Base-by-base conservation (phyloP, 2,888 invertebrate species). In the Leucoma salicis region DNA sequence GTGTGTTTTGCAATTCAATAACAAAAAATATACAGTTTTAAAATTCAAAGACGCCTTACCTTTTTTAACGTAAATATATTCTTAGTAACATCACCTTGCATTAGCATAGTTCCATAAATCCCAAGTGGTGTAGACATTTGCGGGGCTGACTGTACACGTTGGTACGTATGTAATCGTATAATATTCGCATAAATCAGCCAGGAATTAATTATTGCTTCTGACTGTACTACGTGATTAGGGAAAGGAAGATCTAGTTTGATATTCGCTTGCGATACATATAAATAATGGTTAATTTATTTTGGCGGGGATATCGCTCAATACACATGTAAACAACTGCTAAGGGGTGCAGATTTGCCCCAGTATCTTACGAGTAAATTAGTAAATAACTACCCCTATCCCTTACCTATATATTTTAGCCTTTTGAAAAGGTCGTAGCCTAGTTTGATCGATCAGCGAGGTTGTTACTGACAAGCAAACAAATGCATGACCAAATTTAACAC, bases 101-200 rank as follows among this genome's bases (percentile, higher is more conserved):
- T 71, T 70, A 69, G 53, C 72, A 72, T 73, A 70, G 56, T 51
- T 57, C 66, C 65, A 73, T 73, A 73, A 73, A 73, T 73, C 70
- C 55, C 54, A 36, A 39, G 39, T 42, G 49, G 12, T 53, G 64
- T 59, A 63, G 63, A 65, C 60, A 57, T 61, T 57, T 46, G 37
- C 45, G 49, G 59, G 57, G 53, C 44, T 46, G 45, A 47, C 55
- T 50, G 52, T 60, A 61, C 53, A 29, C 44, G 39, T 47, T 46
- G 59, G 57, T 49, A 42, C 46, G 41, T 57, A 59, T 54, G 63
- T 53, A 46, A 44, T 58, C 70, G 85, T 69, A 87, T 87, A 86
- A 85, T 84, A 83, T 77, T 78, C 81, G 59, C 82, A 79, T 87
- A 82, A 83, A 84, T 88, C 85, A 83, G 63, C 50, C 49, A 38